phyloP scores from a whole-genome alignment of 2,113 vertebrate genomes.

The Eptatretus burgeri region DNA sequence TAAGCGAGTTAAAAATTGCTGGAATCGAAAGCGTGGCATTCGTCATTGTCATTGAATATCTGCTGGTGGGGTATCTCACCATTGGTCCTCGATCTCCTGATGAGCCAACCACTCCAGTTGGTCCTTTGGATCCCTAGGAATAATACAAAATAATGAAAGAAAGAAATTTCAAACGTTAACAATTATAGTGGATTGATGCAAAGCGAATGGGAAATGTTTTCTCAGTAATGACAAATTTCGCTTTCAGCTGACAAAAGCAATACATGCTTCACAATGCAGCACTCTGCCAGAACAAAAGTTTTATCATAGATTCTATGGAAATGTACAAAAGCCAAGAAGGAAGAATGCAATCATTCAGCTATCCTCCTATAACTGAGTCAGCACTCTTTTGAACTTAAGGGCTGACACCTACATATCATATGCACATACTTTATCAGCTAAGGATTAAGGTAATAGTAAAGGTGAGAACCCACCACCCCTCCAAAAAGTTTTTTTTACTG shows the following conservation, averaged over 20 bases:
- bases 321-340: not conserved
- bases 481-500: too few species aligned
- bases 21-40: too few species aligned
- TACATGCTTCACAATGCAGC: not conserved
- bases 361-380: too few species aligned
- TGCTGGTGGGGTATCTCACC: slow-evolving; percentile 19
- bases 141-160: not conserved
- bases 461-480: too few species aligned
- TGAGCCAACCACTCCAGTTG: slow-evolving; percentile 35
- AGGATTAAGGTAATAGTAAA: too few species aligned
- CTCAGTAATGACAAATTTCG: not conserved
- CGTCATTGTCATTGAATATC: too few species aligned
- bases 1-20: too few species aligned
- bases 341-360: too few species aligned
- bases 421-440: too few species aligned
- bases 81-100: slow-evolving; percentile 48
- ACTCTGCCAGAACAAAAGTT: not conserved
- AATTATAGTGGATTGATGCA: too few species aligned
- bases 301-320: not conserved
- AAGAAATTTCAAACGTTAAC: not conserved
- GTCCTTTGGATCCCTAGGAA: slow-evolving; percentile 37
- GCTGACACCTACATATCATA: too few species aligned
- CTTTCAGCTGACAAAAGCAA: not conserved
- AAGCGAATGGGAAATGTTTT: not conserved
- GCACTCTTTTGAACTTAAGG: too few species aligned